These are phyloP conservation scores for Trilocha varians DNA, from an alignment of 2,888 invertebrate genomes.

Conservation along the genomic window DNA sequence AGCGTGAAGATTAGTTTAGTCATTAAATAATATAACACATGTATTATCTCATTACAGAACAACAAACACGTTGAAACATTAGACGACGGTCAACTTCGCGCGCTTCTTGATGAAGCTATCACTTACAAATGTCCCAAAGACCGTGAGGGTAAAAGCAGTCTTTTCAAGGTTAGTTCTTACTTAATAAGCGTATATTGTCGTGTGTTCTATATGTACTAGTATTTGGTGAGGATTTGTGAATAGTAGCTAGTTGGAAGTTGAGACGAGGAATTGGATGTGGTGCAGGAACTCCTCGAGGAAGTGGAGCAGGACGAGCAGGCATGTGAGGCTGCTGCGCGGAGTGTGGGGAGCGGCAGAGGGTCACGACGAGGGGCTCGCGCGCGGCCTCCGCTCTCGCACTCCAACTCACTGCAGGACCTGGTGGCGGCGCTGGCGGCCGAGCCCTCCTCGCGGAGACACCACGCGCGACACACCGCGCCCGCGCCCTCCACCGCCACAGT, in stretches of 20 bases:
- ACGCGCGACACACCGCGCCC: slow-evolving; percentile 30
- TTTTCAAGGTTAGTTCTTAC: slow-evolving; percentile 78
- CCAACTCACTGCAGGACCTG: slow-evolving; percentile 75
- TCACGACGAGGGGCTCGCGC: slow-evolving; percentile 48
- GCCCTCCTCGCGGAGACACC: slow-evolving; percentile 41
- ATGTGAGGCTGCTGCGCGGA: slow-evolving; percentile 66
- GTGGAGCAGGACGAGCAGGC: slow-evolving; percentile 83
- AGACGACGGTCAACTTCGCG: slow-evolving; percentile 84
- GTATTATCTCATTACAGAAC: slow-evolving; percentile 41
- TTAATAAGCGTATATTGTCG: neutral
- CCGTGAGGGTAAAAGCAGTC: slow-evolving; percentile 86
- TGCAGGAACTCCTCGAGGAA: slow-evolving; percentile 81
- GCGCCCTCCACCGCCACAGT: slow-evolving; percentile 38
- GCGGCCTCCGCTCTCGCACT: slow-evolving; percentile 63
- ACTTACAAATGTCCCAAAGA: slow-evolving; percentile 89
- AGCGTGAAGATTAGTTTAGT: no score
- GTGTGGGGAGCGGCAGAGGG: slow-evolving; percentile 45
- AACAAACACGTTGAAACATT: slow-evolving; percentile 73
- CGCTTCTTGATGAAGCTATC: slow-evolving; percentile 86
- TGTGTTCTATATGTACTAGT: no score
- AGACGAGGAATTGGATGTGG: neutral
- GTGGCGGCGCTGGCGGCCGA: slow-evolving; percentile 66
- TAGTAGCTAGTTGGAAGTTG: neutral
- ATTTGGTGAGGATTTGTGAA: no score
- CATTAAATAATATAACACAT: no score